These are phyloP conservation scores for Poecilia wingei DNA, from an alignment of 2,797 vertebrate genomes.

Conservation along the genomic window DNA sequence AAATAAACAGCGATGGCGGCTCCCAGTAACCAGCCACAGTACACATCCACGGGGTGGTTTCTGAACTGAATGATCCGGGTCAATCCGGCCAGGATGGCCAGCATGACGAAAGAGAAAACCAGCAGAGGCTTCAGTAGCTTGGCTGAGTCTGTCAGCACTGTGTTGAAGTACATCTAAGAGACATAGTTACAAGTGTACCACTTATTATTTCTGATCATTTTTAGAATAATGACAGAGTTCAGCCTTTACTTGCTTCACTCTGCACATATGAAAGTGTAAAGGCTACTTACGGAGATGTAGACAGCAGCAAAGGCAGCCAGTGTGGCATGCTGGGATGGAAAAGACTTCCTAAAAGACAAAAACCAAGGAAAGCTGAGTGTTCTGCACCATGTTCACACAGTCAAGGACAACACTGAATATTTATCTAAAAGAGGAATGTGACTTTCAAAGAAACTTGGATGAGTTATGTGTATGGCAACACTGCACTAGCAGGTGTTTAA, in stretches of 20 bases:
- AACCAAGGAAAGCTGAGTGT: slow-evolving; percentile 27
- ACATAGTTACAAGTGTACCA: slow-evolving; percentile 12
- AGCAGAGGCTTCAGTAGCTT: slow-evolving; percentile 94
- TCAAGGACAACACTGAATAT: slow-evolving; percentile 50
- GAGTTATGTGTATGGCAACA: slow-evolving; percentile 5
- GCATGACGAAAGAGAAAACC: slow-evolving; percentile 93
- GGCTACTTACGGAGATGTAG: slow-evolving; percentile 91
- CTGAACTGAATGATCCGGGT: slow-evolving; percentile 94
- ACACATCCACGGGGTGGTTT: slow-evolving; percentile 94
- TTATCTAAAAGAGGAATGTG: slow-evolving; percentile 36
- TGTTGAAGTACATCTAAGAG: slow-evolving; percentile 95
- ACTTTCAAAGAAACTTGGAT: slow-evolving; percentile 50
- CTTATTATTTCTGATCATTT: neutral
- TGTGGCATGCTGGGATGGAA: slow-evolving; percentile 95
- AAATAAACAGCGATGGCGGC: slow-evolving; percentile 93
- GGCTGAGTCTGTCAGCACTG: slow-evolving; percentile 92
- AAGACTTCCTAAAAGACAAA: slow-evolving; percentile 86
- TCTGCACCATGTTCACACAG: slow-evolving; percentile 46
- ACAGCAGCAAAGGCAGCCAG: slow-evolving; percentile 94
- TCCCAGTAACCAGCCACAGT: slow-evolving; percentile 92
- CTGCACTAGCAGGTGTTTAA: slow-evolving; percentile 33
- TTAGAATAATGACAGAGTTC: neutral
- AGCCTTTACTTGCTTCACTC: neutral
- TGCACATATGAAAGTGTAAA: neutral
- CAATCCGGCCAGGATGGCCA: slow-evolving; percentile 91